These are phyloP conservation scores for Scaptomyza montana DNA, from an alignment of 1,140 invertebrate genomes.

Conservation along the genomic window DNA sequence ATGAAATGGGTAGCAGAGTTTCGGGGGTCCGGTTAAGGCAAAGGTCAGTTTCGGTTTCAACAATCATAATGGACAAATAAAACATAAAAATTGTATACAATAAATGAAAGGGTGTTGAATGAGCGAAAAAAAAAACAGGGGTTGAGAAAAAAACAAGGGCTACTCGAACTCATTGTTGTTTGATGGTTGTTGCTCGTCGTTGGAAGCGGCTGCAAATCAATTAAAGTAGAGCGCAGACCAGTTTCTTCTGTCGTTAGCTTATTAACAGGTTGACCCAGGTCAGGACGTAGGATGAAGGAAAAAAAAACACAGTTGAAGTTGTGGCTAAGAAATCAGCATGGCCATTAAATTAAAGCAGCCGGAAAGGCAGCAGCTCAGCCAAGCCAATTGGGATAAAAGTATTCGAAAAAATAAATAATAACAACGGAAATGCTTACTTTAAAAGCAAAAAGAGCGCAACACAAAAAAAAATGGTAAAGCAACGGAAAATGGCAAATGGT, in stretches of 20 bases:
- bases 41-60: conserved; percentile 73
- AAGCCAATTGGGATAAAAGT: conserved; percentile 12
- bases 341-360: conserved; percentile 76
- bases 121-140: neutral
- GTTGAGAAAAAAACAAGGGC: conserved; percentile 38
- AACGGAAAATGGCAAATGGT: conserved; percentile 38
- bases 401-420: conserved; percentile 21
- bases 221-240: conserved; percentile 49
- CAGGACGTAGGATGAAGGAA: conserved; percentile 3
- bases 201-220: conserved; percentile 65
- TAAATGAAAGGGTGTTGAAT: conserved; percentile 59
- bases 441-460: conserved; percentile 10
- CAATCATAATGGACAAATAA: conserved; percentile 42
- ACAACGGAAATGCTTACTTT: conserved; percentile 56
- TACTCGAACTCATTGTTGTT: conserved; percentile 36
- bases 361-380: conserved; percentile 54
- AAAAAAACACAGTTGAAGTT: neutral
- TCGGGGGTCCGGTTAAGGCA: conserved; percentile 38
- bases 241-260: conserved; percentile 33
- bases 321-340: conserved; percentile 42
- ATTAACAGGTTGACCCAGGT: conserved; percentile 61
- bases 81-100: conserved; percentile 35
- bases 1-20: conserved; percentile 39
- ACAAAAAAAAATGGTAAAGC: conserved; percentile 27
- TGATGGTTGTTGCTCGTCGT: conserved; percentile 23